A percentile compares a stretch with the other conserved stretches of the same genome.
Evolutionary conservation across 2,113 vertebrate species (phyloP).

Genomic region (Benitochromis conjunctus): DNA sequence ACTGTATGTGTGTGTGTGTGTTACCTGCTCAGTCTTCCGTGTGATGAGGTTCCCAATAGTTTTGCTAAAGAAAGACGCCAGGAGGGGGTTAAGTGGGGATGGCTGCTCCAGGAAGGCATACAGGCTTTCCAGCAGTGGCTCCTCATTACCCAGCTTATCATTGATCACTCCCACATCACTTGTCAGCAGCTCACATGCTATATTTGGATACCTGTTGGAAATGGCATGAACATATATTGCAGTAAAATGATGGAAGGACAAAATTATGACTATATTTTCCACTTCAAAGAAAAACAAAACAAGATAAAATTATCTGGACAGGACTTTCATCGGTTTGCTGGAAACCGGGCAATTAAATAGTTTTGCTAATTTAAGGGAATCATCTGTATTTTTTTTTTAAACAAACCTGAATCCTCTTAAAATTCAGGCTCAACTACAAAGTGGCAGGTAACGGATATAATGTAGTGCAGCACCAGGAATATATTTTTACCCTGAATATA

Average conservation of each 20-base stretch:
- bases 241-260: not conserved
- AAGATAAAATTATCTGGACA: not conserved
- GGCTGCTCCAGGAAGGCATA: slow-evolving; percentile 89
- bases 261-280: not conserved
- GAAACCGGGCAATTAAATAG: not conserved
- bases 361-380: not conserved
- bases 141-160: slow-evolving; percentile 89
- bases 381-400: not conserved
- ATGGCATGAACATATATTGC: not conserved
- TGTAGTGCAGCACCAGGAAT: not conserved
- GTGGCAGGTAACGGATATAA: not conserved
- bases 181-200: slow-evolving; percentile 93
- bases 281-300: not conserved
- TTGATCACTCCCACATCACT: slow-evolving; percentile 93
- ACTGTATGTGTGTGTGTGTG: not conserved
- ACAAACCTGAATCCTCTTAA: not conserved
- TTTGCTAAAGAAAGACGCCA: slow-evolving; percentile 98
- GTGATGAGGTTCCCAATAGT: slow-evolving; percentile 93
- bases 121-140: slow-evolving; percentile 83
- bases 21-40: slow-evolving; percentile 94
- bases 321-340: not conserved
- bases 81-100: slow-evolving; percentile 90
- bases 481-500: not conserved
- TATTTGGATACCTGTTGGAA: slow-evolving; percentile 84
- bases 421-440: not conserved